Base-by-base conservation (phyloP, 1,140 invertebrate genomes). In the Lasaia peninsularis region DNA sequence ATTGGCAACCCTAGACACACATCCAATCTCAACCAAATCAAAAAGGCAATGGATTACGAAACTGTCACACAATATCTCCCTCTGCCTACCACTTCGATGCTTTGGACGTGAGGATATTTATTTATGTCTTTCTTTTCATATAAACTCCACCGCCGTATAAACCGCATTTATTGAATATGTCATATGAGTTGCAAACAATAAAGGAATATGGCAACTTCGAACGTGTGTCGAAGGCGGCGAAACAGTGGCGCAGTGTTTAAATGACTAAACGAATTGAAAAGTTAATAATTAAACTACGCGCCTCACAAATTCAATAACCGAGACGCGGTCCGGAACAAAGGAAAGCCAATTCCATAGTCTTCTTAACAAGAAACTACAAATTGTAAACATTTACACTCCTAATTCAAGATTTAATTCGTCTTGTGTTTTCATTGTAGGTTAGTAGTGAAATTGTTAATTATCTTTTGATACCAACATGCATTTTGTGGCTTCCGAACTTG, bases 221-320 rank as follows among this genome's bases (percentile, higher is more conserved):
- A 7, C 44, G 20, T 48, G 44, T 48, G 44, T 48, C 44, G 44
- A 48, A 48, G 44, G 11, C 44, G 44, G 44, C 18, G 44, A 21
- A 20, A 48, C 44, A 48, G 21, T 48, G 20, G 44, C 44, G 44
- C 20, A 24, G 11, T n/a, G 44, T 48, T 48, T 48, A 21, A 48
- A 48, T 48, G 18, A 48, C 44, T 21, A 48, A 48, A 48, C 20
- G 21, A 21, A 48, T 48, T 48, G 44, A 18, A 48, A 48, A 48
- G 44, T 48, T 48, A 48, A 48, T 48, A 48, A 48, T 48, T 48
- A 48, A 48, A 48, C 40, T 48, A 48, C 16, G 20, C 40, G 40
- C 16, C 14, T 48, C 40, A 48, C 9, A 48, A 48, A 48, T 48
- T 48, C 40, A 48, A 48, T 48, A 48, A 48, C 44, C 44, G 6